These are phyloP conservation scores for Nestor notabilis DNA, from an alignment of 2,113 vertebrate species.

Conservation along the genomic window DNA sequence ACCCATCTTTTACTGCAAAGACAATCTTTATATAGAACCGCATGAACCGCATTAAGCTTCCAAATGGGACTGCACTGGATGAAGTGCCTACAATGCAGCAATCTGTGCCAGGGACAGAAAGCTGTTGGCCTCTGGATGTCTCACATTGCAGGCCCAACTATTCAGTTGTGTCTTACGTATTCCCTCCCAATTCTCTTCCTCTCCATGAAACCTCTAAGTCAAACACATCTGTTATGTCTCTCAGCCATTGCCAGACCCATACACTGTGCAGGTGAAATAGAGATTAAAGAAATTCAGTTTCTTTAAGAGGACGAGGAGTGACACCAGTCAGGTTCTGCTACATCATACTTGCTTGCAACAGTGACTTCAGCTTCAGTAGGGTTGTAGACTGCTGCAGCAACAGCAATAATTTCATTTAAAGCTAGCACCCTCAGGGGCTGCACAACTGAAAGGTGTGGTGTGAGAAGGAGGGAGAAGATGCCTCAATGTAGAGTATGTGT, in stretches of 20 bases:
- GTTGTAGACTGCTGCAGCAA: background rate
- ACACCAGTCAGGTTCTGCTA: background rate
- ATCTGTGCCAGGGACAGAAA: background rate
- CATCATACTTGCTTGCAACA: background rate
- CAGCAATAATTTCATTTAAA: background rate
- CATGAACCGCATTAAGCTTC: background rate
- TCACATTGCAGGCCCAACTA: background rate
- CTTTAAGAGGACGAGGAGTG: background rate
- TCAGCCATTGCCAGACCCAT: background rate
- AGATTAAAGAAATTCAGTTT: background rate
- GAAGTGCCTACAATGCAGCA: background rate
- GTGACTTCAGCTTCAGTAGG: background rate
- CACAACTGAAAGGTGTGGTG: background rate
- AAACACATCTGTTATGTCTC: background rate
- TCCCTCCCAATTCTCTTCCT: background rate
- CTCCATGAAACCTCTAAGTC: background rate
- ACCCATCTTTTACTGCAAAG: background rate
- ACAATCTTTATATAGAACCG: background rate
- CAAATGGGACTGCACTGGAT: background rate
- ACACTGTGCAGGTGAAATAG: background rate
- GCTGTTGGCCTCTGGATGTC: background rate
- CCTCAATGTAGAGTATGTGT: background rate
- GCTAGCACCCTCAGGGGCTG: background rate
- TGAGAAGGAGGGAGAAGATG: background rate
- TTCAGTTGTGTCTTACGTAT: background rate